Percentiles rank a stretch among this genome's conserved stretches.
Evolutionary conservation across 2,113 vertebrate genomes (phyloP).

Genomic region (Hippopotamus amphibius): DNA sequence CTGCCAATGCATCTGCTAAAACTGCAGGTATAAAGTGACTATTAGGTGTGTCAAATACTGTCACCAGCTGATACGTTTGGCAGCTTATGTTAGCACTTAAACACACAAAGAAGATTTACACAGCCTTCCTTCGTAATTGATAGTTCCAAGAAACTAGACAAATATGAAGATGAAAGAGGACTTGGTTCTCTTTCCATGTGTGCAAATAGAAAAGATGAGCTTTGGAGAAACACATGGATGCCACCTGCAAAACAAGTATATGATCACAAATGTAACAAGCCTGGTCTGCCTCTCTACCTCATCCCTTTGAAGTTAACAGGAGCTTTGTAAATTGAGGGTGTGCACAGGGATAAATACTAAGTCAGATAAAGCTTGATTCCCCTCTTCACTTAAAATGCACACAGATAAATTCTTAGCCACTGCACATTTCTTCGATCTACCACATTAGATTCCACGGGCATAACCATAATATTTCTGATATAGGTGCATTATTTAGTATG

Average conservation of each 20-base stretch:
- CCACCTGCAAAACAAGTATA: slow-evolving; percentile 62
- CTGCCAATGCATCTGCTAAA: neutral
- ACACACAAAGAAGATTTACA: slow-evolving; percentile 45
- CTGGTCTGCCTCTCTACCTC: slow-evolving; percentile 55
- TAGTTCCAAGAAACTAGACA: slow-evolving; percentile 60
- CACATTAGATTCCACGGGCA: slow-evolving; percentile 4
- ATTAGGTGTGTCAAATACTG: neutral
- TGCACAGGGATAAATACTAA: slow-evolving; percentile 43
- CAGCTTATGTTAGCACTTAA: slow-evolving; percentile 37
- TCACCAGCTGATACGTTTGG: neutral
- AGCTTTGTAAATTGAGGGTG: slow-evolving; percentile 66
- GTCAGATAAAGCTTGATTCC: slow-evolving; percentile 31
- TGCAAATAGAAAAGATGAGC: slow-evolving; percentile 60
- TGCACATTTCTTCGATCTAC: neutral
- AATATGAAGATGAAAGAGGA: slow-evolving; percentile 65
- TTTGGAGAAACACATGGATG: slow-evolving; percentile 60
- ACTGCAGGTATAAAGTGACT: neutral
- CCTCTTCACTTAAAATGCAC: neutral
- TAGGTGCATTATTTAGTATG: neutral
- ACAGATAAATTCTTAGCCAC: slow-evolving; percentile 11
- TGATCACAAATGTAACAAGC: slow-evolving; percentile 48
- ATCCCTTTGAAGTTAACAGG: slow-evolving; percentile 62
- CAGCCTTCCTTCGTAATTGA: slow-evolving; percentile 30
- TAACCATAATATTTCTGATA: neutral
- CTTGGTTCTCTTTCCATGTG: slow-evolving; percentile 31